Evolutionary conservation across 2,797 vertebrate genomes (phyloP), one percentile per base, ranked within the genome.

Genomic region (Poecile montanus): DNA sequence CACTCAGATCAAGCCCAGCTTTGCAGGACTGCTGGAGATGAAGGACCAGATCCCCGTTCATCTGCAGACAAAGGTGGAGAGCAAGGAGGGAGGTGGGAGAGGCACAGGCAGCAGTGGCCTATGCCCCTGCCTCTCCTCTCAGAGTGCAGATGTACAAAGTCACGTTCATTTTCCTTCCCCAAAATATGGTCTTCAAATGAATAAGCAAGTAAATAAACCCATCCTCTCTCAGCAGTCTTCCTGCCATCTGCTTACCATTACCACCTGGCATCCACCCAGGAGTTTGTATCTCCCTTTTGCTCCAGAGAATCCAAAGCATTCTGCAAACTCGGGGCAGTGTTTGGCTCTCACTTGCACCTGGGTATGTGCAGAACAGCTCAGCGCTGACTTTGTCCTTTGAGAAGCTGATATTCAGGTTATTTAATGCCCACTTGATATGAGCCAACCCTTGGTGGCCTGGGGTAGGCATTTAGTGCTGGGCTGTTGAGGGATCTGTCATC

Each of bases 191-290:
- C 58, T 94, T 27, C 61, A 78, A 93, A 86, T 47, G 86, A 75
- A 85, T 62, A 95, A 92, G 93, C 77, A 84, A 92, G 91, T 92
- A 95, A 95, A 96, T 71, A 96, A 94, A 93, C 36, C 71, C 42
- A 12, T 81, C 81, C 23, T 82, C 62, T 95, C 87, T 81, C 84
- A 60, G 84, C 92, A 95, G 86, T 8, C 80, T 75, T 40, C 34
- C 26, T 89, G 50, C 96, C 96, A 96, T 96, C 95, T 96, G 96
- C 92, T 96, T 16, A 81, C 94, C 74, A 70, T 88, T 89, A 93
- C 73, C 79, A 93, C 93, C 94, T 94, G 96, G 95, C 95, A 86
- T 3, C 73, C 67, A 45, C 89, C 85, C 89, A 36, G 71, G 16
- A 63, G 71, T 80, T 74, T 82, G 34, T 30, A 54, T 74, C 93